Evolutionary conservation across 92 coral and sea anemone species (phyloP), one percentile per base, ranked within the genome.

Genomic region (Chrysogorgia sp.): DNA sequence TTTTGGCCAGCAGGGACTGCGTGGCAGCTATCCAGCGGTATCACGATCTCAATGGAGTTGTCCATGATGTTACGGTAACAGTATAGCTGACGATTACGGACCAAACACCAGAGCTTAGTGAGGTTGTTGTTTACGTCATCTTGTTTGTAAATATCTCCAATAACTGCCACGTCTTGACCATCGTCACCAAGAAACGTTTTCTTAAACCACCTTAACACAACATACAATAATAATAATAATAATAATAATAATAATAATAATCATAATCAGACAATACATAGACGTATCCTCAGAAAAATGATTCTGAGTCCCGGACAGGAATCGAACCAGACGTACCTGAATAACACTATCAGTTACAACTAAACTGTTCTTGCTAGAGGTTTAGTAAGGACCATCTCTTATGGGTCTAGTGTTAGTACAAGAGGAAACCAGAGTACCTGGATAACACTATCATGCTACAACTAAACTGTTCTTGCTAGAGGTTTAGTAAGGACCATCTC

Each of bases 131-230:
- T 88, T 0, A 40, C 40, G 0, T 60, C 41, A 31, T 85, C 89
- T 30, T 74, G 75, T 66, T 77, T 89, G 79, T 87, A 63, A 7
- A 92, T 91, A 59, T 93, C 88, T 13, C 98, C 98, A 13, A 96
- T 92, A 40, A 93, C 80, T 21, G 89, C 88, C 34, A 91, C 90
- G 2, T 96, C 97, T 70, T 93, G 97, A 48, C 87, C 76, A 8
- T 90, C 93, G 29, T 91, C 91, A 1, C 90, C 88, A 48, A 93
- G 88, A 5, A 88, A 74, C 35, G 87, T 86, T 64, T 93, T 93
- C 88, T 89, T 93, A n/a, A 92, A 83, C 85, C 96, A 84, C 63
- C 90, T 81, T n/a, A n/a, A n/a, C n/a, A n/a, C n/a, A n/a, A n/a
- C n/a, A n/a, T n/a, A n/a, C n/a, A n/a, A n/a, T n/a, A n/a, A n/a